These are phyloP conservation scores for Avahi laniger DNA, from an alignment of 2,797 vertebrate species.

Conservation along the genomic window DNA sequence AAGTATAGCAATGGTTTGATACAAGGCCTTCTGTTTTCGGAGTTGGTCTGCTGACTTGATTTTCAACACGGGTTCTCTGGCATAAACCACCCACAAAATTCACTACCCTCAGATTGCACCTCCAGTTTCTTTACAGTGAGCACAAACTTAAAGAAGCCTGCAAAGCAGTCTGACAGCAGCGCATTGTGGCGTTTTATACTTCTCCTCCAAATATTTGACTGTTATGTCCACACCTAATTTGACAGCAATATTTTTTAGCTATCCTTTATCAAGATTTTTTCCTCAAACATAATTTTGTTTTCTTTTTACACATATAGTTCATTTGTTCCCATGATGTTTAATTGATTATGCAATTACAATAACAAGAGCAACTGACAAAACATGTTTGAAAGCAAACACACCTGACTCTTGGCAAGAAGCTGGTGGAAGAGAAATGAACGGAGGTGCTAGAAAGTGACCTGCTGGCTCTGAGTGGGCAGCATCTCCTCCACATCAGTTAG, in stretches of 20 bases:
- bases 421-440: background rate
- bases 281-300: background rate
- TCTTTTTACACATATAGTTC: background rate
- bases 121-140: background rate
- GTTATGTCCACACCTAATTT: background rate
- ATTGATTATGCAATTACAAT: background rate
- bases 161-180: background rate
- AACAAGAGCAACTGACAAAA: background rate
- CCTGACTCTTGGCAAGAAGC: background rate
- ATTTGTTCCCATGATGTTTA: background rate
- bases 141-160: background rate
- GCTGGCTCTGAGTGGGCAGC: background rate
- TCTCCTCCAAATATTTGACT: background rate
- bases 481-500: background rate
- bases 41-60: background rate
- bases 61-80: background rate
- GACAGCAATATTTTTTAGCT: background rate
- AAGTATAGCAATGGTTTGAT: background rate
- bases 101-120: background rate
- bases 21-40: background rate
- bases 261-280: background rate
- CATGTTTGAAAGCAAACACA: background rate
- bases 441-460: background rate
- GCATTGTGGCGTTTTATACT: background rate
- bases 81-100: background rate